Percentiles rank a stretch among this genome's conserved stretches.
Evolutionary conservation across 64 coral and sea anemone species (phyloP).

Genomic region (Montipora capricornis): DNA sequence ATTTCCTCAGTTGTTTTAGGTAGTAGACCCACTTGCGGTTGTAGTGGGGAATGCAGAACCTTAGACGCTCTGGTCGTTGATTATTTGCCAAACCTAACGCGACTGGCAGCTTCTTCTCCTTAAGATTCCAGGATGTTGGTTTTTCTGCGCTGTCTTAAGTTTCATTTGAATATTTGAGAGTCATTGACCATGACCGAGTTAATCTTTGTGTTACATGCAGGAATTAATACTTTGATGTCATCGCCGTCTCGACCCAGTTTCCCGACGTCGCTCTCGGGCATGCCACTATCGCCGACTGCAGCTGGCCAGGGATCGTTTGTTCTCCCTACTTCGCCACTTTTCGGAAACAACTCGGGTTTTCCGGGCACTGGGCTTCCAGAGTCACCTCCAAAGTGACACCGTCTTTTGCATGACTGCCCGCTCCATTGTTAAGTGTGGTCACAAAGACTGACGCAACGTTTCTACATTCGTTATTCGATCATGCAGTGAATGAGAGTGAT

Average conservation of each 20-base stretch:
- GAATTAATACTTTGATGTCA: slow-evolving; percentile 65
- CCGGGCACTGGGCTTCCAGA: slow-evolving; percentile 42
- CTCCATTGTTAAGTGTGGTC: background rate
- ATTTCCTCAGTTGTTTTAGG: no score
- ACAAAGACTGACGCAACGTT: background rate
- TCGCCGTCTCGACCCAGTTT: slow-evolving; percentile 55
- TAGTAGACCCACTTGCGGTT: no score
- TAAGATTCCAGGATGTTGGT: no score
- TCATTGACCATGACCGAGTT: background rate
- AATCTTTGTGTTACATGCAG: slow-evolving; percentile 31
- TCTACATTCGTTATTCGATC: background rate
- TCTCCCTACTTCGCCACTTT: slow-evolving; percentile 56
- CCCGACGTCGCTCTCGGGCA: slow-evolving; percentile 51
- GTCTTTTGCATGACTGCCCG: background rate
- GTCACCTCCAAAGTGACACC: slow-evolving; percentile 43
- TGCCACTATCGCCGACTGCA: slow-evolving; percentile 44
- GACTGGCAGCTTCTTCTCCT: no score
- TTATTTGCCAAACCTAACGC: no score
- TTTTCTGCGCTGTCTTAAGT: no score
- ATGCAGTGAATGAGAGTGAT: no score
- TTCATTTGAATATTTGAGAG: background rate
- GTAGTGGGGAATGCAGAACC: no score
- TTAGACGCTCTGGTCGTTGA: no score
- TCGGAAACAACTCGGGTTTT: slow-evolving; percentile 64
- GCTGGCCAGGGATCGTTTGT: slow-evolving; percentile 65